Evolutionary conservation across 2,797 vertebrate species (phyloP).

Genomic region (Propithecus perrieri): DNA sequence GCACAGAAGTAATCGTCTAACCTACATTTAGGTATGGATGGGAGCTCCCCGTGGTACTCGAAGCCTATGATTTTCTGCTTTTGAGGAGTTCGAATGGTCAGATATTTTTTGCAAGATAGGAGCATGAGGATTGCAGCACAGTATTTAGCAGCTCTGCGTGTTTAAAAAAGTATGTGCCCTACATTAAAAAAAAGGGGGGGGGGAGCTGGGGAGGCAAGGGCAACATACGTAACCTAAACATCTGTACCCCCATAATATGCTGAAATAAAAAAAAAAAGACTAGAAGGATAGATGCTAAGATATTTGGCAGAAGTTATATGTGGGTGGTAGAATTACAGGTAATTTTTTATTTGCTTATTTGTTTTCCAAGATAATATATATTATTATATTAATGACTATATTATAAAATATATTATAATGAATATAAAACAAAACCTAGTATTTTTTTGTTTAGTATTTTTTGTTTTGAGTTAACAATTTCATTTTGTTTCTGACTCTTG

Average conservation of each 20-base stretch:
- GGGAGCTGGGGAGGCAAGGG: no score
- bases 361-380: background rate
- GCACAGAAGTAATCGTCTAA: background rate
- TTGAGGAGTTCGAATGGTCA: background rate
- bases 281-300: background rate
- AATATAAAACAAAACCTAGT: conserved; percentile 13
- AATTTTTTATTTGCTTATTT: conserved; percentile 30
- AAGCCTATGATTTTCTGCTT: conserved; percentile 15
- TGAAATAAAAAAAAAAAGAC: background rate
- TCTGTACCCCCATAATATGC: no score
- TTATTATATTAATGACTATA: background rate
- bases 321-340: background rate
- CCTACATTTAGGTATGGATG: background rate
- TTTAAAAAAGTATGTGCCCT: conserved; percentile 1
- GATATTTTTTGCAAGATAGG: background rate
- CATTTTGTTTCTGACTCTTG: background rate
- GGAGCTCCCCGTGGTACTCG: background rate
- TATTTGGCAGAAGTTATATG: background rate
- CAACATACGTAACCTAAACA: no score
- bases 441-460: background rate
- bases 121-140: background rate
- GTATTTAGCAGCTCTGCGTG: background rate
- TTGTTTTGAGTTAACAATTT: background rate
- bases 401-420: background rate
- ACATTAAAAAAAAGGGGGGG: background rate